Evolutionary conservation across 1,140 invertebrate species (phyloP), one percentile per base, ranked within the genome.

Genomic region (Anadara kagoshimensis): DNA sequence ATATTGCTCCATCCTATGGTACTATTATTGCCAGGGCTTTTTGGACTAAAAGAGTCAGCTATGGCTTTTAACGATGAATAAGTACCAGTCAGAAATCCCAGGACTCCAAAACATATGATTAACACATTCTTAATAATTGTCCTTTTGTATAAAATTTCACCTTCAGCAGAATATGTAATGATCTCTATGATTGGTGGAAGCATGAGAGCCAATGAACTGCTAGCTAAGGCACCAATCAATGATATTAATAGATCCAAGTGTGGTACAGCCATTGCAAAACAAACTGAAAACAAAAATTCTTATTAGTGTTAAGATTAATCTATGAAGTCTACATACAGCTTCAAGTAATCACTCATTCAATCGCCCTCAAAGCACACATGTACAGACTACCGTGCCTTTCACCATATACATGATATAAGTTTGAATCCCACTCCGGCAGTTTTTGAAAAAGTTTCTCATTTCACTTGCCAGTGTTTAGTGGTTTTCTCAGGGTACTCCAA

Each of bases 111-210:
- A 7, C 18, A 12, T 24, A 59, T 43, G 5, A 63, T 24, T 3
- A 56, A 1, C 54, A 65, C 45, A 22, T 54, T 5, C 18, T 62
- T 78, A 45, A 81, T 65, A 82, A 84, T 43, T 59, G 14, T 49
- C 47, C 47, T 18, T n/a, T n/a, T 18, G 29, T 64, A 75, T 12
- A 73, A 44, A 0, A 54, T 45, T 18, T 78, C 67, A 3, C 64
- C 62, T 18, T 85, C 79, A 24, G 73, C 73, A 85, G 90, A 91
- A 70, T 88, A 87, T 16, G 89, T 90, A 65, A 96, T 91, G 14
- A 97, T 93, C 86, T 98, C 95, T 68, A 98, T 94, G n/a, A 97
- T 89, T 0, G 96, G 95, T 56, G 97, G 97, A 79, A 97, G 96
- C 76, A 98, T 96, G 1, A 98, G 90, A 0, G 96, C 96, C 64